These are phyloP conservation scores for Drosophila mulleri DNA, from an alignment of 2,888 invertebrate genomes.

Conservation along the genomic window DNA sequence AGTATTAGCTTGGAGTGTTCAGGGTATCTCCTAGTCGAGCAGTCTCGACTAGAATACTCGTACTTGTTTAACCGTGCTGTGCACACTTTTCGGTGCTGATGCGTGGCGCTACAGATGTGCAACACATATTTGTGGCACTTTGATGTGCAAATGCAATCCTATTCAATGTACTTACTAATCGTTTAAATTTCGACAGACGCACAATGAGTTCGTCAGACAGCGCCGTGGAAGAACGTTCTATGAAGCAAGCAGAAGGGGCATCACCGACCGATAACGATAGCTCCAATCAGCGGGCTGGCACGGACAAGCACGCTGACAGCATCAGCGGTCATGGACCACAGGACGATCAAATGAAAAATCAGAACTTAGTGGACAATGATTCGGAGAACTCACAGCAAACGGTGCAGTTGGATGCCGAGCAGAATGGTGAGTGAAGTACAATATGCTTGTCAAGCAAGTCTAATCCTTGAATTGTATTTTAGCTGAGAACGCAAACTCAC, in stretches of 20 bases:
- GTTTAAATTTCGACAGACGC: constrained; percentile 9
- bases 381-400: constrained; percentile 6
- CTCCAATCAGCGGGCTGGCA: neutral
- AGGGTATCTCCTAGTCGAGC: no score
- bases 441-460: neutral
- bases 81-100: neutral
- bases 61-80: no score
- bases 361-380: neutral
- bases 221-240: neutral
- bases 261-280: neutral
- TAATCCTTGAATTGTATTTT: neutral
- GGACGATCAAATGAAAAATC: neutral
- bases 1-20: no score
- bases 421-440: constrained; percentile 12
- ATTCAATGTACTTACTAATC: neutral
- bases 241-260: neutral
- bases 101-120: neutral
- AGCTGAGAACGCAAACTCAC: constrained; percentile 4
- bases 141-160: neutral
- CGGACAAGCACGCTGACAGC: neutral
- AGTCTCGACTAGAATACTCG: no score
- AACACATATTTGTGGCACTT: neutral
- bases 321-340: neutral
- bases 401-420: neutral
- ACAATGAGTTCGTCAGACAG: constrained; percentile 28